A percentile compares a stretch with the other conserved stretches of the same genome.
These are phyloP conservation scores for Melipona quadrifasciata DNA, from an alignment of 1,140 invertebrate species.

Conservation along the genomic window DNA sequence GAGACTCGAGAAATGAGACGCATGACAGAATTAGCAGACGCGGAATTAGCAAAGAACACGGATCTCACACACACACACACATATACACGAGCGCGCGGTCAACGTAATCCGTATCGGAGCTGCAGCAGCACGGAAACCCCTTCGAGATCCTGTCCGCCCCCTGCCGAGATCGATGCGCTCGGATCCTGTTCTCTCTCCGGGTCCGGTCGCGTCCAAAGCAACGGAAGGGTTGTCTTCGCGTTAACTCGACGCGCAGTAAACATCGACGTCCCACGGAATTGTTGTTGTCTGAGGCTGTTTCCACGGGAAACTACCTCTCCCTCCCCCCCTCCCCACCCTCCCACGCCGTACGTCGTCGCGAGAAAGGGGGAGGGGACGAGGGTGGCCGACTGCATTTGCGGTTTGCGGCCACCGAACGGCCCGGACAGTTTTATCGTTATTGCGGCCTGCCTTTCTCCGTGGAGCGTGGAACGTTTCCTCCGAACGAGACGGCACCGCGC, in stretches of 20 bases:
- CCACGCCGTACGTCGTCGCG: too few species aligned
- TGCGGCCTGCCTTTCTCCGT: conserved; percentile 1
- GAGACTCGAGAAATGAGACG: too few species aligned
- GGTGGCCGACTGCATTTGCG: neutral
- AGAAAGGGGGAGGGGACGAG: neutral
- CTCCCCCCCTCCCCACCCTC: too few species aligned
- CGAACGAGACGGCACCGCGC: neutral
- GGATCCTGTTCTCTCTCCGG: neutral
- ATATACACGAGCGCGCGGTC: too few species aligned
- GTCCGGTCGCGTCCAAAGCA: neutral
- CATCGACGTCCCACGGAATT: conserved; percentile 27
- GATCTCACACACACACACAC: conserved; percentile 17
- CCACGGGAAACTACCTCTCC: conserved; percentile 6
- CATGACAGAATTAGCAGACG: too few species aligned
- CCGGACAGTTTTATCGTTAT: conserved; percentile 45
- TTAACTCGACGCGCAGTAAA: conserved; percentile 21
- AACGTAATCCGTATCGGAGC: conserved; percentile 44
- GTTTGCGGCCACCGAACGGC: neutral
- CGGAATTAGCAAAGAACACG: neutral
- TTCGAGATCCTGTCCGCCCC: neutral
- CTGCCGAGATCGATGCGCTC: neutral
- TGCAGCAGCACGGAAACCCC: conserved; percentile 48
- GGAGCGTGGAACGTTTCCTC: neutral
- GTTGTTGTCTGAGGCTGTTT: conserved; percentile 34
- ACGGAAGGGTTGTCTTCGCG: conserved; percentile 2